These are phyloP conservation scores for Erythrocercus mccallii DNA, from an alignment of 2,113 vertebrate genomes.

Conservation along the genomic window DNA sequence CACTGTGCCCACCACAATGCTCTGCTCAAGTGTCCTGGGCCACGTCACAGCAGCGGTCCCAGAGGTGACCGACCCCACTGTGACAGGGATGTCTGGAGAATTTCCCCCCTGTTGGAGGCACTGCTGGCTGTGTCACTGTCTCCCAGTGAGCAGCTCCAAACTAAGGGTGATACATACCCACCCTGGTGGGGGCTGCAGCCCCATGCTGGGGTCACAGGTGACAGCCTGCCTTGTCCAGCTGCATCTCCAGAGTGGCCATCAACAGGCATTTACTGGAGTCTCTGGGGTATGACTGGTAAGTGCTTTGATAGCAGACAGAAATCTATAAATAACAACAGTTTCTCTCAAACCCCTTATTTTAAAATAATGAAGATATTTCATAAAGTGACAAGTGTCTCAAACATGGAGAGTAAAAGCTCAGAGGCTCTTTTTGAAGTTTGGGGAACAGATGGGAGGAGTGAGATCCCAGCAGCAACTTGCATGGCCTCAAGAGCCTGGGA, in stretches of 20 bases:
- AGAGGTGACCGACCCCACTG: rapidly evolving
- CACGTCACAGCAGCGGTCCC: rapidly evolving
- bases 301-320: slow-evolving; percentile 10
- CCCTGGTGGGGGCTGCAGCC: neutral
- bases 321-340: slow-evolving; percentile 53
- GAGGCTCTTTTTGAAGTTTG: neutral
- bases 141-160: rapidly evolving
- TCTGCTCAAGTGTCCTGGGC: neutral
- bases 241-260: neutral
- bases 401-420: neutral
- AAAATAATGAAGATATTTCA: slow-evolving; percentile 45
- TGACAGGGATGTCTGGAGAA: neutral
- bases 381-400: slow-evolving; percentile 16
- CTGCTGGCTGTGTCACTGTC: neutral
- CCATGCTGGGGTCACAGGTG: neutral
- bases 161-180: neutral
- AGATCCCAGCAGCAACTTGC: neutral
- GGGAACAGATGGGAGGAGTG: neutral
- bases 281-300: neutral
- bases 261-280: neutral
- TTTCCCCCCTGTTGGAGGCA: rapidly evolving
- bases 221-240: neutral
- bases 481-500: neutral
- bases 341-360: neutral
- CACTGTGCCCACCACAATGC: neutral